Conservation (phyloP, 2,113 vertebrate genomes). For the Pachyramphus minor region DNA sequence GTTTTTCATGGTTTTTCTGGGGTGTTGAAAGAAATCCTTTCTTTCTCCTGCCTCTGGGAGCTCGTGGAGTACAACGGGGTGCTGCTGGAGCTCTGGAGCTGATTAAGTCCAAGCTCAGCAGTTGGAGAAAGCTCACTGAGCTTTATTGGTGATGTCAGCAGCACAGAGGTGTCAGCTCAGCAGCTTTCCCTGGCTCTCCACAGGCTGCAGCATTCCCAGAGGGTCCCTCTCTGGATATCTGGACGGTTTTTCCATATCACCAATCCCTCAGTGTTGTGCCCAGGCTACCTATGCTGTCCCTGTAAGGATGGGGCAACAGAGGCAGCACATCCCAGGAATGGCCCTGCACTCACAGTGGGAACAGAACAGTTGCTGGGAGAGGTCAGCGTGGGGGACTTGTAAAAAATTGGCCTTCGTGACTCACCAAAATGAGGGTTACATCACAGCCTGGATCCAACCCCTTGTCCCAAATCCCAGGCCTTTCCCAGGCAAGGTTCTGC, state of each 20-base stretch:
- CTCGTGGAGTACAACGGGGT: background rate
- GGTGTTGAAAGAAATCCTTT: background rate
- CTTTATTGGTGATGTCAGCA: background rate
- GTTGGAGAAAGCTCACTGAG: background rate
- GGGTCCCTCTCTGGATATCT: background rate
- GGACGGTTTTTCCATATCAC: background rate
- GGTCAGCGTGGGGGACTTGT: background rate
- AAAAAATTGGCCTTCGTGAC: background rate
- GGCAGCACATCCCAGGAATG: background rate
- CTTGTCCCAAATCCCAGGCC: background rate
- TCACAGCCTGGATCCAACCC: background rate
- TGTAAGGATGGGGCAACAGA: background rate
- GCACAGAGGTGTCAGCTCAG: background rate
- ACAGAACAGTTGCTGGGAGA: background rate
- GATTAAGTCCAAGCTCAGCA: background rate
- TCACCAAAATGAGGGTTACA: background rate
- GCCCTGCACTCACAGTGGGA: background rate
- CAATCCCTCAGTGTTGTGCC: background rate
- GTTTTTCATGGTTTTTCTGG: background rate
- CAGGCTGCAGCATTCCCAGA: background rate
- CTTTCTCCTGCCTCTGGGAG: background rate
- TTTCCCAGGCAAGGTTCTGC: background rate
- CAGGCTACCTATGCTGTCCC: background rate
- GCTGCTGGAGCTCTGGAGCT: conserved; percentile 31
- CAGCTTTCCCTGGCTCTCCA: background rate